Evolutionary conservation across 2,888 invertebrate species (phyloP).

Genomic region (Lymantria dispar): DNA sequence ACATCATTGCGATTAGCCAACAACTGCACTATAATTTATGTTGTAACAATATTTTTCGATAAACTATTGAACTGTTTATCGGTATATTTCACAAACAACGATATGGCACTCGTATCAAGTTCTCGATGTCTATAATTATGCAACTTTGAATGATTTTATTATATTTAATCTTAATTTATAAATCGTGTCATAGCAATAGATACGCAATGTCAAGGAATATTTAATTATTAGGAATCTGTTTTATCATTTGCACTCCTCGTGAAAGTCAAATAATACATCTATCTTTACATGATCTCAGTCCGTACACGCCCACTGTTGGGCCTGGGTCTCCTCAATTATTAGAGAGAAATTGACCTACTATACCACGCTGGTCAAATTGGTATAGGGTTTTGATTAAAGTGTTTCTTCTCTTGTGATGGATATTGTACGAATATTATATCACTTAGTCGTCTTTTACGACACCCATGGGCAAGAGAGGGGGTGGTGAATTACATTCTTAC

Average conservation of each 20-base stretch:
- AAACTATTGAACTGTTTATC: slow-evolving; percentile 59
- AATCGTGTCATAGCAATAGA: neutral
- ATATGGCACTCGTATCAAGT: slow-evolving; percentile 5
- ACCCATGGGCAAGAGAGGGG: too few relatives aligned
- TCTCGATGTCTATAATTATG: neutral
- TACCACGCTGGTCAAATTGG: too few relatives aligned
- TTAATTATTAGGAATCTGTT: slow-evolving; percentile 6
- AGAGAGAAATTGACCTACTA: too few relatives aligned
- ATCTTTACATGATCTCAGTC: too few relatives aligned
- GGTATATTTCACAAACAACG: slow-evolving; percentile 39
- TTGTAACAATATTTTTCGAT: slow-evolving; percentile 32
- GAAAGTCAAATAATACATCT: neutral
- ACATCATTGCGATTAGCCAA: slow-evolving; percentile 18
- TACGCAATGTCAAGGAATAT: neutral
- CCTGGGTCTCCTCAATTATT: too few relatives aligned
- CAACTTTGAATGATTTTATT: neutral
- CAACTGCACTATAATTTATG: slow-evolving; percentile 20
- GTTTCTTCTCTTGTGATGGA: too few relatives aligned
- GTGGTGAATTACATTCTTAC: too few relatives aligned
- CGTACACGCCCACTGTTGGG: too few relatives aligned
- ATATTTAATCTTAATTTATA: neutral
- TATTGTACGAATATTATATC: too few relatives aligned
- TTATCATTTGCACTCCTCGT: too few relatives aligned
- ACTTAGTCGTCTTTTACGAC: too few relatives aligned
- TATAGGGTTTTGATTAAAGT: too few relatives aligned